Evolutionary conservation across 2,797 vertebrate genomes (phyloP).

Genomic region (Otus scops): DNA sequence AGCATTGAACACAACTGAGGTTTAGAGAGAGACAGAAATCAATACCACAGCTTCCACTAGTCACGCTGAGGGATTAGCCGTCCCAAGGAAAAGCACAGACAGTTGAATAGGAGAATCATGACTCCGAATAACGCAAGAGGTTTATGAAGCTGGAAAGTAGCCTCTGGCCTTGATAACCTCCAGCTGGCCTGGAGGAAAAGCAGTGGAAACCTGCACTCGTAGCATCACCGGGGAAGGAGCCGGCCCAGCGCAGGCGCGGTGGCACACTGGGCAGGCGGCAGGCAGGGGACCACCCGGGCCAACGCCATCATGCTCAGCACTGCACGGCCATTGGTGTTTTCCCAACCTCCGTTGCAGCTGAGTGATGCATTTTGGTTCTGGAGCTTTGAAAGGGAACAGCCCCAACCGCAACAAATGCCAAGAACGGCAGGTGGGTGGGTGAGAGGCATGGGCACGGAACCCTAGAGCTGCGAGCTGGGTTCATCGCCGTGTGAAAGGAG

Average conservation of each 20-base stretch:
- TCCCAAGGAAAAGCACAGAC: constrained; percentile 77
- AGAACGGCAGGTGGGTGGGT: background rate
- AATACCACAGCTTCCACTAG: constrained; percentile 79
- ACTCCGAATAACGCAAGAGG: constrained; percentile 79
- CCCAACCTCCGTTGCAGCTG: background rate
- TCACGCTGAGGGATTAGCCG: constrained; percentile 80
- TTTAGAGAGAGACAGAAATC: constrained; percentile 85
- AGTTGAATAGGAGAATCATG: constrained; percentile 78
- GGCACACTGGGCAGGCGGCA: rapidly evolving
- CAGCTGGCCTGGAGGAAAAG: constrained; percentile 57
- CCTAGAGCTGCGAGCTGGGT: rapidly evolving
- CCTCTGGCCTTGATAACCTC: constrained; percentile 68
- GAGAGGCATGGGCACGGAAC: background rate
- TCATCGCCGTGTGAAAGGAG: background rate
- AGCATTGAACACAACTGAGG: constrained; percentile 78
- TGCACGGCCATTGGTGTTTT: rapidly evolving
- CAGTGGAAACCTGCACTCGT: constrained; percentile 10
- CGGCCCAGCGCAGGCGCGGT: rapidly evolving
- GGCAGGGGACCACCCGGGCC: background rate
- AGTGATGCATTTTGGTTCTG: rapidly evolving
- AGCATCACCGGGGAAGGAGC: background rate
- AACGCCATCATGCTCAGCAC: background rate
- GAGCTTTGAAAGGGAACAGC: background rate
- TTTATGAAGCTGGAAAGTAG: constrained; percentile 77
- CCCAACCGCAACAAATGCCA: background rate